Conservation (phyloP, 2,797 vertebrate species). For the Ceryle rudis region DNA sequence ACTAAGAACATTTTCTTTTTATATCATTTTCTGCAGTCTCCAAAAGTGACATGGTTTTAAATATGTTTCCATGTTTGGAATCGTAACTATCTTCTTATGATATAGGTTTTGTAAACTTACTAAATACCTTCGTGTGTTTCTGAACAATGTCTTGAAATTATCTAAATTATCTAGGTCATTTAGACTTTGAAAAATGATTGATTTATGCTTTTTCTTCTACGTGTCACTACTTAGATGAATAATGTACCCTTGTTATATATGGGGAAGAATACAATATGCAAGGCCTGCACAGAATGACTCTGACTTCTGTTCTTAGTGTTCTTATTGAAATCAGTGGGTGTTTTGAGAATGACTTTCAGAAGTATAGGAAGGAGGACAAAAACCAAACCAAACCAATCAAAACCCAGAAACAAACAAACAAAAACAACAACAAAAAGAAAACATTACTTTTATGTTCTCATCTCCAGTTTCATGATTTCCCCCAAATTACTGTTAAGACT, state of each 20-base stretch:
- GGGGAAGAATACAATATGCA: not conserved
- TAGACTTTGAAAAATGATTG: not conserved
- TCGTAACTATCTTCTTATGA: not conserved
- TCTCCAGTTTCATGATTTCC: not conserved
- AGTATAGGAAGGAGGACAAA: not conserved
- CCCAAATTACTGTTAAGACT: not conserved
- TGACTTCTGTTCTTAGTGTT: not conserved
- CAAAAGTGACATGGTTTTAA: not conserved
- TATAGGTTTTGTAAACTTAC: not conserved
- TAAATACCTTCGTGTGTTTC: not conserved
- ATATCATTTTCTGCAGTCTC: not conserved
- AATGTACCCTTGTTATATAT: not conserved
- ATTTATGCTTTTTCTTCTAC: not conserved
- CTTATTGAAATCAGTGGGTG: not conserved
- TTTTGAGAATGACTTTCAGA: not conserved
- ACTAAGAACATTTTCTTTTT: not conserved
- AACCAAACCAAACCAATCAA: no score
- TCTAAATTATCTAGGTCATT: not conserved
- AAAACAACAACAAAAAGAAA: no score
- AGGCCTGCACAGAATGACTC: not conserved
- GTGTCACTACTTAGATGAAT: not conserved
- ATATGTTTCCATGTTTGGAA: not conserved
- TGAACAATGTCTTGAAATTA: not conserved
- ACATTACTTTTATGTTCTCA: not conserved
- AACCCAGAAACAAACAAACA: no score